Evolutionary conservation across 1,140 invertebrate genomes (phyloP).

Genomic region (Lordiphosa mommai): DNA sequence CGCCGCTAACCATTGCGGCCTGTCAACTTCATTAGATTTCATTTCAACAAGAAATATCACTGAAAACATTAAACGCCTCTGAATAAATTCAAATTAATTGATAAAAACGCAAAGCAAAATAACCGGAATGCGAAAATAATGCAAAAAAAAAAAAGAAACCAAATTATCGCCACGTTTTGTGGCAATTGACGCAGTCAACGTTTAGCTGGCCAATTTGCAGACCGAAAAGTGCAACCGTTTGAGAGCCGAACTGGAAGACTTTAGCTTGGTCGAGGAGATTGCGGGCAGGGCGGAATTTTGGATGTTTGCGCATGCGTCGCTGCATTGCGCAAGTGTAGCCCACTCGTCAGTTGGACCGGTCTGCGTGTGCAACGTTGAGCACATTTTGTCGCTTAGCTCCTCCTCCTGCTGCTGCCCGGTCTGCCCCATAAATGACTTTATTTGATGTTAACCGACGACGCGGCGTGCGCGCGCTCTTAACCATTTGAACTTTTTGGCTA

Average conservation of each 20-base stretch:
- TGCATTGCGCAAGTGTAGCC: slow-evolving; percentile 62
- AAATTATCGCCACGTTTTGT: slow-evolving; percentile 67
- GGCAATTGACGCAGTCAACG: slow-evolving; percentile 54
- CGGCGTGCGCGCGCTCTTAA: slow-evolving; percentile 21
- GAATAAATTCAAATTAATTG: slow-evolving; percentile 77
- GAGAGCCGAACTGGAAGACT: not conserved
- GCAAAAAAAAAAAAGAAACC: slow-evolving; percentile 17
- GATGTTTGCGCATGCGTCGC: slow-evolving; percentile 52
- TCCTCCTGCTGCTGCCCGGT: not conserved
- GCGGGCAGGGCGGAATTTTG: not conserved
- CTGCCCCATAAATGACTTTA: slow-evolving; percentile 47
- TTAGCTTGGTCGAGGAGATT: too few species aligned
- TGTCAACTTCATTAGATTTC: slow-evolving; percentile 58
- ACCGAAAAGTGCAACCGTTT: slow-evolving; percentile 62
- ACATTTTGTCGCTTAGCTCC: slow-evolving; percentile 63
- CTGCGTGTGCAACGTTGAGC: slow-evolving; percentile 36
- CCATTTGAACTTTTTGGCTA: slow-evolving; percentile 64
- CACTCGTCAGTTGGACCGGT: slow-evolving; percentile 16
- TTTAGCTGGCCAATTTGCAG: slow-evolving; percentile 72
- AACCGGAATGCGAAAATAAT: slow-evolving; percentile 25
- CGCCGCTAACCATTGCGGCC: slow-evolving; percentile 10
- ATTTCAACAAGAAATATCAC: slow-evolving; percentile 51
- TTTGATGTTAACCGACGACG: slow-evolving; percentile 69
- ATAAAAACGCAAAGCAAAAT: slow-evolving; percentile 37
- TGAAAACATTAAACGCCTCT: slow-evolving; percentile 72